These are phyloP conservation scores for Cygnus atratus DNA, from an alignment of 2,113 vertebrate species.

Conservation along the genomic window DNA sequence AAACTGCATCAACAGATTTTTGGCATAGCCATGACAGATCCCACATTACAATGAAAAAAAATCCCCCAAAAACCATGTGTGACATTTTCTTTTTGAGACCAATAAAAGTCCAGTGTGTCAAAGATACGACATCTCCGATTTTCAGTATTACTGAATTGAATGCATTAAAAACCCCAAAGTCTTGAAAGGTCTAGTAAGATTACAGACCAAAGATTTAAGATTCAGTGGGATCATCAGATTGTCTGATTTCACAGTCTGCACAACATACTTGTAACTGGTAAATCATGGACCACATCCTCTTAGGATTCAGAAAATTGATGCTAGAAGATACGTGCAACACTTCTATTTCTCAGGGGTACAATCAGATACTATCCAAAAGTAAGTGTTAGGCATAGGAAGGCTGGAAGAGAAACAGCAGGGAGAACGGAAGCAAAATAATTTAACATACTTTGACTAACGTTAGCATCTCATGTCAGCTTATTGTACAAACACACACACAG, in stretches of 20 bases:
- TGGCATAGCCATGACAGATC: slow-evolving; percentile 60
- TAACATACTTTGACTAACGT: not conserved
- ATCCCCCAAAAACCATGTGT: not conserved
- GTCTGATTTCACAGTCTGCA: not conserved
- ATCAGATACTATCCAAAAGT: not conserved
- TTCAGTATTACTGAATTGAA: not conserved
- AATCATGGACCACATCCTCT: not conserved
- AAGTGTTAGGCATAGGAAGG: not conserved
- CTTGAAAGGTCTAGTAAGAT: not conserved
- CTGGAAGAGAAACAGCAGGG: not conserved
- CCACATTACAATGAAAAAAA: slow-evolving; percentile 37
- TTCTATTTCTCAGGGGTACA: not conserved
- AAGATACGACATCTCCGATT: not conserved
- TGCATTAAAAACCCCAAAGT: not conserved
- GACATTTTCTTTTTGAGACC: slow-evolving; percentile 34
- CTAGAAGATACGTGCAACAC: not conserved
- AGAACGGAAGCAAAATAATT: not conserved
- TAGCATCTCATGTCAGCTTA: not conserved
- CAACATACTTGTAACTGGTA: not conserved
- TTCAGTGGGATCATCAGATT: not conserved
- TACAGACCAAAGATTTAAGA: not conserved
- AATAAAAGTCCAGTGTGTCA: slow-evolving; percentile 8
- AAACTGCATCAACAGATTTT: slow-evolving; percentile 64
- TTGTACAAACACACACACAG: not conserved
- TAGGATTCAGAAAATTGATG: not conserved